Conservation (phyloP, 2,888 invertebrate genomes). For the Dendrolimus houi region DNA sequence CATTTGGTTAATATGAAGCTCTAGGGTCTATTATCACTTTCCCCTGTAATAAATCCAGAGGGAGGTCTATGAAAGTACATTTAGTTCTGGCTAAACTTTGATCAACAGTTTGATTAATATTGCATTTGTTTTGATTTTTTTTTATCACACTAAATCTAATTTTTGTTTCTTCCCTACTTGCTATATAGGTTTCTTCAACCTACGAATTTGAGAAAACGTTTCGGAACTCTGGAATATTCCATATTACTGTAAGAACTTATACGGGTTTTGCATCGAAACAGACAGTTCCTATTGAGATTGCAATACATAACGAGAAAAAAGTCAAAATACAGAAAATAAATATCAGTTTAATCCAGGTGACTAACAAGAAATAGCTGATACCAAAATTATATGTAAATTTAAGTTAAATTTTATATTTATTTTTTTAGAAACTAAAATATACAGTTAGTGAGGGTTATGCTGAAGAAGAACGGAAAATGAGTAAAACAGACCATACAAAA, state of each 20-base stretch:
- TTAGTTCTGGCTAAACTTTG: too few species aligned
- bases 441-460: conserved; percentile 42
- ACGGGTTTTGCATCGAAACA: conserved; percentile 47
- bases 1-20: too few species aligned
- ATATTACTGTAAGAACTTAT: conserved; percentile 43
- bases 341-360: conserved; percentile 45
- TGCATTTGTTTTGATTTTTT: too few species aligned
- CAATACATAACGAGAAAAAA: conserved; percentile 42
- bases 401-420: conserved; percentile 2
- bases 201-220: conserved; percentile 40
- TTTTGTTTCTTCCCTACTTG: conserved; percentile 1
- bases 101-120: too few species aligned
- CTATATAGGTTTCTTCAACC: conserved; percentile 37
- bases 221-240: conserved; percentile 31
- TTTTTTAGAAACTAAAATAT: conserved; percentile 51
- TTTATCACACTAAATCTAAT: background rate
- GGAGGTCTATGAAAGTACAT: too few species aligned
- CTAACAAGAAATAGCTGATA: conserved; percentile 5
- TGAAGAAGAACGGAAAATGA: conserved; percentile 39
- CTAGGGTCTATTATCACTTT: too few species aligned
- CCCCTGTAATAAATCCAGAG: too few species aligned
- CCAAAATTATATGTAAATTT: background rate
- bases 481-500: conserved; percentile 29
- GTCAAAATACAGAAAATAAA: conserved; percentile 41
- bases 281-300: conserved; percentile 42